These are phyloP conservation scores for Trachops cirrhosus DNA, from an alignment of 2,797 vertebrate species.

Conservation along the genomic window DNA sequence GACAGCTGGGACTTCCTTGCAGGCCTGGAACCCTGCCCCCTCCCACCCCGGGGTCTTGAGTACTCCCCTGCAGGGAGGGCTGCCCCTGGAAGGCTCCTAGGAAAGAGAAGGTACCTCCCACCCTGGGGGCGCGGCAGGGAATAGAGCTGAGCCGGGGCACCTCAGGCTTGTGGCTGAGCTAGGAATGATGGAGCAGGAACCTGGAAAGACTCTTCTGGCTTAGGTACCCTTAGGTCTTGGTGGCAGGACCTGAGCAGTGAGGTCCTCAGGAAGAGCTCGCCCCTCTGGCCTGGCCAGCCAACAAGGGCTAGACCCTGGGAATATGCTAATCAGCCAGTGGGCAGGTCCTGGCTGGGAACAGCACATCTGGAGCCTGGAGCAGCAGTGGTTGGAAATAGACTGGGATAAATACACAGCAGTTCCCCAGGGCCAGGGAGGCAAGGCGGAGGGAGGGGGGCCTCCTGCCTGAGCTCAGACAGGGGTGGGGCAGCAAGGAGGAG, in stretches of 20 bases:
- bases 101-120: background rate
- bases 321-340: background rate
- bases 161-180: background rate
- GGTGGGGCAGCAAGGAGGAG: background rate
- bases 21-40: too few relatives aligned
- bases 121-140: background rate
- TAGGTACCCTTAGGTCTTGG: background rate
- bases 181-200: background rate
- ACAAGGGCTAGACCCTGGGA: conserved; percentile 55
- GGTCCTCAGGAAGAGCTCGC: background rate
- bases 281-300: background rate
- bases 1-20: background rate
- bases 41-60: background rate
- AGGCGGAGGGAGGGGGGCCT: background rate
- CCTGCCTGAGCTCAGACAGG: background rate
- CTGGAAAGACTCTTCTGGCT: background rate
- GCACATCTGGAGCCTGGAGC: conserved; percentile 59
- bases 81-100: background rate
- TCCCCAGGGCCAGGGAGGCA: conserved; percentile 3
- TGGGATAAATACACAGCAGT: conserved; percentile 57
- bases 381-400: conserved; percentile 62
- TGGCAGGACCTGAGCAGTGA: background rate
- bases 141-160: background rate
- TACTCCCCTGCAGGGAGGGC: background rate
- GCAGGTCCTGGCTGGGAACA: conserved; percentile 39